These are phyloP conservation scores for Xestoiulus laeticollis DNA, from an alignment of 2,888 invertebrate species.

Conservation along the genomic window DNA sequence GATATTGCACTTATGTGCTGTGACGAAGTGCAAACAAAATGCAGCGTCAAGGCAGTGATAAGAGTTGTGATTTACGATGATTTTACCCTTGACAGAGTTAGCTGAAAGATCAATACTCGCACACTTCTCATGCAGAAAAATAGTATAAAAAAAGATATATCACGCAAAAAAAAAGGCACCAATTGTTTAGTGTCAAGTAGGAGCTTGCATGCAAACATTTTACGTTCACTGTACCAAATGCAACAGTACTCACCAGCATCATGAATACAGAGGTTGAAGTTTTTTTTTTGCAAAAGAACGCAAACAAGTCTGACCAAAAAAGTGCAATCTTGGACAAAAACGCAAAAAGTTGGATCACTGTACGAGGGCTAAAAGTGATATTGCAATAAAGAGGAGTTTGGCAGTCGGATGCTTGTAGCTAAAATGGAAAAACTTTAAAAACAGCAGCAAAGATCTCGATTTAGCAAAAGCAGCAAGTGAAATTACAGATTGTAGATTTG, in stretches of 20 bases:
- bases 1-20: background rate
- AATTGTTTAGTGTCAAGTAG: background rate
- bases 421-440: background rate
- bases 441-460: background rate
- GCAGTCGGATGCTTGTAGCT: background rate
- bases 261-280: conserved; percentile 12
- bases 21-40: conserved; percentile 8
- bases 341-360: conserved; percentile 30
- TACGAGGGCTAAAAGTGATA: background rate
- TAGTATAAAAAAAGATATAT: background rate
- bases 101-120: background rate
- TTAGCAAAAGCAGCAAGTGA: background rate
- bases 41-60: conserved; percentile 17
- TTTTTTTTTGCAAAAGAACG: background rate
- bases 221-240: background rate
- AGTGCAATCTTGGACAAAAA: background rate
- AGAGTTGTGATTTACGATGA: background rate
- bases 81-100: background rate
- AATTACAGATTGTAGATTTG: too few species aligned
- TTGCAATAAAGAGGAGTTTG: background rate
- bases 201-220: background rate
- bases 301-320: background rate
- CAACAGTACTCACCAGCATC: conserved; percentile 20
- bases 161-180: background rate
- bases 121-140: conserved; percentile 16